Conservation (phyloP, 2,797 vertebrate species). For the Streptopelia turtur region DNA sequence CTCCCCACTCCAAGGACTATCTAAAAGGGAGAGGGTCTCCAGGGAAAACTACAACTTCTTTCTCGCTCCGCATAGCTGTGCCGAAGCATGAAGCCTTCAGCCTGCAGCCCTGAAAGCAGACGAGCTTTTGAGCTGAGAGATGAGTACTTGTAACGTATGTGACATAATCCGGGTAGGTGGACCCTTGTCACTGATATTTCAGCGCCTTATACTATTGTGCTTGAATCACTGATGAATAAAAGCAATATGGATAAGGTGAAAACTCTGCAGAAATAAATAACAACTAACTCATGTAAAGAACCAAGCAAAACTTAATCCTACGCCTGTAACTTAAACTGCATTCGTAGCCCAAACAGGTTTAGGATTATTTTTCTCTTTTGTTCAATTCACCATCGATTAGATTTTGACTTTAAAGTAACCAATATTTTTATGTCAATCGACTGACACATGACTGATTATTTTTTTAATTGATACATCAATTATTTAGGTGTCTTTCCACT, state of each 20-base stretch:
- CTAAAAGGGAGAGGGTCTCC: not conserved
- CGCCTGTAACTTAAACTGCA: not conserved
- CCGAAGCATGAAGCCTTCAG: not conserved
- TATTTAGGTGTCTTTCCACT: not conserved
- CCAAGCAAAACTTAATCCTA: not conserved
- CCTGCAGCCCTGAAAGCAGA: not conserved
- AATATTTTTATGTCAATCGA: not conserved
- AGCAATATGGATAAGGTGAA: not conserved
- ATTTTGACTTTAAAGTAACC: not conserved
- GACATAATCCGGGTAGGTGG: not conserved
- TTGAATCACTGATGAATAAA: not conserved
- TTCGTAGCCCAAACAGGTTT: not conserved
- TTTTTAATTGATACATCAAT: not conserved
- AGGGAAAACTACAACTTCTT: not conserved
- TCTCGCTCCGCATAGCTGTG: not conserved
- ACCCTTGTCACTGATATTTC: not conserved
- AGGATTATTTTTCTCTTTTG: not conserved
- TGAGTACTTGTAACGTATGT: accelerated
- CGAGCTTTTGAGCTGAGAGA: not conserved
- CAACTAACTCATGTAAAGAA: not conserved
- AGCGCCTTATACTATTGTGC: not conserved
- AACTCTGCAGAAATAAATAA: not conserved
- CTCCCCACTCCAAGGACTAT: not conserved
- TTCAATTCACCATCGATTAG: not conserved
- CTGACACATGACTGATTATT: not conserved